A percentile compares a stretch with the other conserved stretches of the same genome.
phyloP scores from a whole-genome alignment of 37 sponge, comb jelly and placozoan species.

The Ianthella basta region DNA sequence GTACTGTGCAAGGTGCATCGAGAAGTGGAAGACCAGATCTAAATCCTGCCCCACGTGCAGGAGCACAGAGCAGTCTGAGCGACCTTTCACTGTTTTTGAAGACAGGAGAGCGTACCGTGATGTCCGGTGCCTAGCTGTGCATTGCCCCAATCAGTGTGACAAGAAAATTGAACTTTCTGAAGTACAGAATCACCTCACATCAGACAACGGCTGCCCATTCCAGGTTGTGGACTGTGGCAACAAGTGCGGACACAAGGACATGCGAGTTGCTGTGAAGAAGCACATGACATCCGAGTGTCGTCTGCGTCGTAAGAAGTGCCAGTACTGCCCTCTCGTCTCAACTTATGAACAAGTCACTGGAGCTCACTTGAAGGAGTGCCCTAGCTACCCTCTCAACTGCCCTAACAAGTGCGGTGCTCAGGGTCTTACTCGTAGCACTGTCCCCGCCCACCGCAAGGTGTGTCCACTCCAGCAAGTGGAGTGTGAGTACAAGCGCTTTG shows the following conservation, averaged over 20 bases:
- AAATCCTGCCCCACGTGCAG: background rate
- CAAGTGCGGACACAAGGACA: background rate
- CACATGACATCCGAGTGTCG: background rate
- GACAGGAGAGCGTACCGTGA: background rate
- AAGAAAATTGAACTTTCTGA: background rate
- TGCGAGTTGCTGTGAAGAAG: background rate
- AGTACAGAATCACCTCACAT: background rate
- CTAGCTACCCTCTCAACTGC: background rate
- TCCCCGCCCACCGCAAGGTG: background rate
- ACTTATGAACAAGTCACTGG: background rate
- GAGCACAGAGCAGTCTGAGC: background rate
- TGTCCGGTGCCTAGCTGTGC: background rate
- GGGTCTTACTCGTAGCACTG: background rate
- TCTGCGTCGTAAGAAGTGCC: background rate
- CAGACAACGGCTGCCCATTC: background rate
- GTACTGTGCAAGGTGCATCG: background rate
- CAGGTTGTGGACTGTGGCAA: background rate
- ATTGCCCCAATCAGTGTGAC: background rate
- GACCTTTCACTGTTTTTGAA: background rate
- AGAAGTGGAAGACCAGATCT: background rate
- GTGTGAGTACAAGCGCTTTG: background rate
- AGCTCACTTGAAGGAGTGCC: background rate
- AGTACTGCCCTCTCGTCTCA: background rate
- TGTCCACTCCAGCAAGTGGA: background rate
- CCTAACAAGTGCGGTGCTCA: background rate